Evolutionary conservation across 2,888 invertebrate genomes (phyloP), one percentile per base, ranked within the genome.

Genomic region (Leucophenga maculata): DNA sequence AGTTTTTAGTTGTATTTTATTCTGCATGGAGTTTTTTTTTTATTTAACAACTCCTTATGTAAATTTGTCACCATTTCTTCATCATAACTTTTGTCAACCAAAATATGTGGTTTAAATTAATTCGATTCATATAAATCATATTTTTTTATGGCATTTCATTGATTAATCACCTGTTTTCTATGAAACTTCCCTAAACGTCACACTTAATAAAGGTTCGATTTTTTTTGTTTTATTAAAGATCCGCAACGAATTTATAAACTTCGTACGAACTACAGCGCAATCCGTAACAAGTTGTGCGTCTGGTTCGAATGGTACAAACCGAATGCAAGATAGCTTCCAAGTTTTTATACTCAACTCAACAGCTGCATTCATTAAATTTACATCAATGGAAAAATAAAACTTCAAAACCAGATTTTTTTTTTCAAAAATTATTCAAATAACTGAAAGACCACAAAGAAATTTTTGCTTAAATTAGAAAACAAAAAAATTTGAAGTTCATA

Each of bases 281-380:
- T n/a, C n/a, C 3, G 48, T 65, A 22, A 65, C 65, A 65, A 65
- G 50, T 31, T 8, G 65, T 50, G 16, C 8, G 52, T 48, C 52
- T 26, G 60, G 72, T 73, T 69, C 69, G 59, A 62, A 31, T 69
- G 71, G 60, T 74, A 68, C 80, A 77, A 79, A 72, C 68, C 74
- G 77, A 73, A 72, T 71, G 75, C 70, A 73, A 71, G 62, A 32
- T 46, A 70, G 70, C 65, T 72, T 54, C 66, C 50, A 52, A 48
- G 59, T 65, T 79, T 80, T 80, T 82, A 80, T 80, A 82, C 62
- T 11, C 9, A 64, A 46, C 46, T 20, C 6, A 39, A 48, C 26
- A 26, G 46, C 44, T 46, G 44, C 18, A n/a, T 13, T 64, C 20
- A 46, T 18, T 20, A 64, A 20, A 13, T 16, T 20, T 20, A 22